phyloP scores from a whole-genome alignment of 2,888 invertebrate species.

The Ochropleura leucogaster region DNA sequence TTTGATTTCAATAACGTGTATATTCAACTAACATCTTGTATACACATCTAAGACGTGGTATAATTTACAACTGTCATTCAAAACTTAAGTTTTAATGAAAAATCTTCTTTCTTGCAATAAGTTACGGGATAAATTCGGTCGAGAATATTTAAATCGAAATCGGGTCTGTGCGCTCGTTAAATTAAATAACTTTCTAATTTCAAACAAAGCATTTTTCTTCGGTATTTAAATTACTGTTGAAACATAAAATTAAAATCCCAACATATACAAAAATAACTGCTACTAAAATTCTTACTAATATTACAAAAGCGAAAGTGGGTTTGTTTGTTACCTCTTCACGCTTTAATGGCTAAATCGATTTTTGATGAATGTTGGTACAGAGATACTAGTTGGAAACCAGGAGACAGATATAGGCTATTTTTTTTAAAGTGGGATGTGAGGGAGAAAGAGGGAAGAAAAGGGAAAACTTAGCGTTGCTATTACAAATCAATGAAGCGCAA shows the following conservation, averaged over 20 bases:
- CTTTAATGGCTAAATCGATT: no score
- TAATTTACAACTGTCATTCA: background rate
- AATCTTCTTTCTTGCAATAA: background rate
- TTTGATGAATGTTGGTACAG: no score
- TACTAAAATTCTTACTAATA: no score
- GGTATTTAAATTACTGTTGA: background rate
- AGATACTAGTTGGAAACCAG: no score
- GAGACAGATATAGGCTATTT: no score
- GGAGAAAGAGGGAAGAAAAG: no score
- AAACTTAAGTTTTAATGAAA: slow-evolving; percentile 4
- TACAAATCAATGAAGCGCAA: no score
- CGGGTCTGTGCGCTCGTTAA: background rate
- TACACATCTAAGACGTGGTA: background rate
- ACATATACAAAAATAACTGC: background rate
- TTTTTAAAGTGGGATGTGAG: no score
- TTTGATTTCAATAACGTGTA: no score
- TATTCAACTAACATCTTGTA: background rate
- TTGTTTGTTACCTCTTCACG: no score
- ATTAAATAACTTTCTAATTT: background rate
- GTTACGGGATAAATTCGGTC: slow-evolving; percentile 3
- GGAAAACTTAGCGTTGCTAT: no score
- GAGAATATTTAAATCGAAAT: background rate
- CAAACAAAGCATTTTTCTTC: background rate
- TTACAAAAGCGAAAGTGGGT: no score
- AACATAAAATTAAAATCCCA: background rate